Conservation (phyloP, 2,888 invertebrate species). For the Eupsilia transversa region DNA sequence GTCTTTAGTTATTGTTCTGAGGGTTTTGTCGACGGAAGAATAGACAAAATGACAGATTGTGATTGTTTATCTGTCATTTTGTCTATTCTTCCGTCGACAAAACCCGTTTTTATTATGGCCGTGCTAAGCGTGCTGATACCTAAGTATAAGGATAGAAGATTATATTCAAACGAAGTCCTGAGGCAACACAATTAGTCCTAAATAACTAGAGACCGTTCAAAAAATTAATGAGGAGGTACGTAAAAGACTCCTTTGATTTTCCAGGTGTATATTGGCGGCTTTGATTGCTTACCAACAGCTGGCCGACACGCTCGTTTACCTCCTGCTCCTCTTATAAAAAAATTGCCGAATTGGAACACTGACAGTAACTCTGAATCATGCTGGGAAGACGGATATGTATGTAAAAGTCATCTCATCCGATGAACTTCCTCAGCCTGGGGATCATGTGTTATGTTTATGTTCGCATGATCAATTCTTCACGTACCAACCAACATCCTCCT, state of each 20-base stretch:
- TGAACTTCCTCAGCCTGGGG: conserved; percentile 26
- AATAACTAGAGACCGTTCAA: background rate
- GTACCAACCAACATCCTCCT: background rate
- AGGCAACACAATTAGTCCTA: background rate
- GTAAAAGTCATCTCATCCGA: conserved; percentile 34
- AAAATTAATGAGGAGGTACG: background rate
- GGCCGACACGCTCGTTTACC: conserved; percentile 37
- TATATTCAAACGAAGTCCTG: background rate
- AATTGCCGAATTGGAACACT: conserved; percentile 31
- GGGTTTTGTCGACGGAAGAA: too few species aligned
- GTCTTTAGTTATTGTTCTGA: too few species aligned
- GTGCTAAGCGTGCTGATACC: too few species aligned
- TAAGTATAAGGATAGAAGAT: too few species aligned
- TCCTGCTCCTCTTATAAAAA: conserved; percentile 37
- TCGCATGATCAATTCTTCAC: conserved; percentile 14
- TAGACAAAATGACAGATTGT: too few species aligned
- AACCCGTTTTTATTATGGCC: too few species aligned
- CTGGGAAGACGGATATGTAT: conserved; percentile 52
- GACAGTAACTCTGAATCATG: conserved; percentile 24
- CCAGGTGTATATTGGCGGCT: conserved; percentile 42
- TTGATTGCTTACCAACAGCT: conserved; percentile 27
- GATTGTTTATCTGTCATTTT: too few species aligned
- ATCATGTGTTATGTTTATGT: conserved; percentile 9
- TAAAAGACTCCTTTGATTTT: conserved; percentile 42
- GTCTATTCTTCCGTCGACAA: too few species aligned